phyloP scores from a whole-genome alignment of 2,797 vertebrate species.

The Borostomias antarcticus region DNA sequence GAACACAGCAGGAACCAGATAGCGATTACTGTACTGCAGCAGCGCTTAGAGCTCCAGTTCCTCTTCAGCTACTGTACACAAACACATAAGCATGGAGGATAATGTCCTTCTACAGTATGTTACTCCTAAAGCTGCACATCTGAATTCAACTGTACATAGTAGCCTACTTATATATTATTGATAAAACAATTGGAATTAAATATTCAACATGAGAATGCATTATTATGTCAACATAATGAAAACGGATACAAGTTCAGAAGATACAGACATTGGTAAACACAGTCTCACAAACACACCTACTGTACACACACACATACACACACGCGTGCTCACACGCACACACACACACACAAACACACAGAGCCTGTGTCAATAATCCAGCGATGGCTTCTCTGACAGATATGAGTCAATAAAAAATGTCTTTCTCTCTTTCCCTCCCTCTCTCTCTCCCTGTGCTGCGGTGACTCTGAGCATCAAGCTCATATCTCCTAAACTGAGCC shows the following conservation, averaged over 20 bases:
- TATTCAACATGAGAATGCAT: not conserved
- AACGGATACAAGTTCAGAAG: not conserved
- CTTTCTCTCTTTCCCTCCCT: not conserved
- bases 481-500: constrained; percentile 19
- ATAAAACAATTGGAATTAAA: not conserved
- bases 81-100: constrained; percentile 45
- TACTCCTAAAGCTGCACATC: too few species aligned
- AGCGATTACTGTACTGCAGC: too few species aligned
- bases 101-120: constrained; percentile 7
- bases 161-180: not conserved
- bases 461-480: constrained; percentile 1
- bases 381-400: constrained; percentile 20
- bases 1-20: too few species aligned
- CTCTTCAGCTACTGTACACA: constrained; percentile 5
- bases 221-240: not conserved
- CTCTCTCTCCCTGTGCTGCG: constrained; percentile 5
- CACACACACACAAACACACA: not conserved
- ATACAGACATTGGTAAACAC: not conserved
- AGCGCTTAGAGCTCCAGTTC: too few species aligned
- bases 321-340: too few species aligned
- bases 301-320: not conserved
- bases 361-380: not conserved
- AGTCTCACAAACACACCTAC: not conserved
- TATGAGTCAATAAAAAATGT: constrained; percentile 19
- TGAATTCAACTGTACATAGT: not conserved